A percentile compares a stretch with the other conserved stretches of the same genome.
phyloP scores from a whole-genome alignment of 2,888 invertebrate species.

The Tanaodytes sp. region DNA sequence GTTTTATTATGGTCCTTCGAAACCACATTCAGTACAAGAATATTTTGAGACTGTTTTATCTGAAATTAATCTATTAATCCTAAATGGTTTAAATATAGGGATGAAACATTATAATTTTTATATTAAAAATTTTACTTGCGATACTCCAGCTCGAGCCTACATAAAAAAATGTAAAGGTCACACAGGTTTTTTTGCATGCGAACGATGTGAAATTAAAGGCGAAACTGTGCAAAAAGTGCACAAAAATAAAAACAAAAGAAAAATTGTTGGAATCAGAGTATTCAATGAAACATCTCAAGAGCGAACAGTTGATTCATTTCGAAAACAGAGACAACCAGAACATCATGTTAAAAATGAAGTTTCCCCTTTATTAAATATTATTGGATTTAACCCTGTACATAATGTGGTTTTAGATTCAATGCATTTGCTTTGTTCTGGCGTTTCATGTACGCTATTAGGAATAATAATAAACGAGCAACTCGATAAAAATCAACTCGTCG shows the following conservation, averaged over 20 bases:
- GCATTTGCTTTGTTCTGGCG: conserved; percentile 42
- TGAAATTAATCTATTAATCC: neutral
- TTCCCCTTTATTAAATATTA: conserved; percentile 10
- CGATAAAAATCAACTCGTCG: neutral
- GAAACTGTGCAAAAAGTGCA: conserved; percentile 1
- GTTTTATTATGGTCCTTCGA: neutral
- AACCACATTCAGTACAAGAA: neutral
- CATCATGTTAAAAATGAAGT: conserved; percentile 11
- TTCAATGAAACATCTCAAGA: conserved; percentile 2
- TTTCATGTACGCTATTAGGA: neutral
- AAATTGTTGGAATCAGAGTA: conserved; percentile 2
- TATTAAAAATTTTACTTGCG: conserved; percentile 3
- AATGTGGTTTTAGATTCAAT: conserved; percentile 31
- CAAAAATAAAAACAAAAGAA: neutral
- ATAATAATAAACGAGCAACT: neutral
- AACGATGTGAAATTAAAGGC: conserved; percentile 1
- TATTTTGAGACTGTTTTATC: neutral
- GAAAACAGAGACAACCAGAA: neutral
- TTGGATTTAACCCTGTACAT: conserved; percentile 6
- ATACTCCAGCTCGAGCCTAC: conserved; percentile 11
- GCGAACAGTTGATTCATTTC: conserved; percentile 14
- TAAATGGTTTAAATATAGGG: neutral
- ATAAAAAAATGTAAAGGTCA: conserved; percentile 10
- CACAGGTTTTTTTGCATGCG: conserved; percentile 5
- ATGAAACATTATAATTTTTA: neutral